Evolutionary conservation across 2,113 vertebrate genomes (phyloP).

Genomic region (Pelusios castaneus): DNA sequence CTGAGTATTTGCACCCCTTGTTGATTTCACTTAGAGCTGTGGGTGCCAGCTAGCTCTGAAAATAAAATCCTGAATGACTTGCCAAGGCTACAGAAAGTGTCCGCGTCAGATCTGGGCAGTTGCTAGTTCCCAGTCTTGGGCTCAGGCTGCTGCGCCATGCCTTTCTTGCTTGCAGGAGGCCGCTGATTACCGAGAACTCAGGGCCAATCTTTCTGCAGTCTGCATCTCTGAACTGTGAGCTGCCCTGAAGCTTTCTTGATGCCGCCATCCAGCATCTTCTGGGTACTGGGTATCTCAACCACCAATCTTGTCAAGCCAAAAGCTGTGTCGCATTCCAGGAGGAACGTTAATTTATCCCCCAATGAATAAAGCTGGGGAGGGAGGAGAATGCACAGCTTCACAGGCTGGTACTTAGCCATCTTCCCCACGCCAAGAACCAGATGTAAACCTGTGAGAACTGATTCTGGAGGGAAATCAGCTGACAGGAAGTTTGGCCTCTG

Average conservation of each 20-base stretch:
- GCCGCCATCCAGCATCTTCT: background rate
- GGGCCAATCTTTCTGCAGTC: background rate
- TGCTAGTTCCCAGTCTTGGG: background rate
- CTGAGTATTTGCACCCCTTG: background rate
- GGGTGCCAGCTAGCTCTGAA: background rate
- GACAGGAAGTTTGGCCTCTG: background rate
- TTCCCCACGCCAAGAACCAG: slow-evolving; percentile 21
- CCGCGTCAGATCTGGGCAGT: background rate
- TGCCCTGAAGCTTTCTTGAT: background rate
- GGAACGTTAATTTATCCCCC: background rate
- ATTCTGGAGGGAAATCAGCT: slow-evolving; percentile 37
- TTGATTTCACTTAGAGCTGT: background rate
- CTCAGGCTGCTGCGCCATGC: background rate
- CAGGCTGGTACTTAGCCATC: slow-evolving; percentile 22
- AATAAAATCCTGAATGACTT: background rate
- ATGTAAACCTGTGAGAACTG: slow-evolving; percentile 29
- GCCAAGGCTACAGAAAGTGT: background rate
- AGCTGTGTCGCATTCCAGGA: background rate
- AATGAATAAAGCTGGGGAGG: background rate
- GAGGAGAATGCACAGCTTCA: slow-evolving; percentile 23
- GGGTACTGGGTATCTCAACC: background rate
- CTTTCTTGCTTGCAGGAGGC: background rate
- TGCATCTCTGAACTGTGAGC: background rate
- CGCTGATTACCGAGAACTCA: background rate
- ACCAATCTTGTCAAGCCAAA: background rate